phyloP scores from a whole-genome alignment of 2,113 vertebrate genomes.

The Cephalopterus ornatus region DNA sequence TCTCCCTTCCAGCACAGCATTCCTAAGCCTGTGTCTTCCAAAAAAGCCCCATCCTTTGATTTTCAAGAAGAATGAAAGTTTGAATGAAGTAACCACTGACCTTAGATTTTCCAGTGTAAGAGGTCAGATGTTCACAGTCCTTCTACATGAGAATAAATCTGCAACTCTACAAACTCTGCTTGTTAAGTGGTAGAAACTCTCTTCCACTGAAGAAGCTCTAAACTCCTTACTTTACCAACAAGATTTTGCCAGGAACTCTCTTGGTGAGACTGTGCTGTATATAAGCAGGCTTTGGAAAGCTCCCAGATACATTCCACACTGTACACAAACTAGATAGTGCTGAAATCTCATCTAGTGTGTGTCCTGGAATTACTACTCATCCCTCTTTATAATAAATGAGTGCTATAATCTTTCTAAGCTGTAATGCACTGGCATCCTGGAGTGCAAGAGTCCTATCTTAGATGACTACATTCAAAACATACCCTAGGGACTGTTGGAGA shows the following conservation, averaged over 20 bases:
- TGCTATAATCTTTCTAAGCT: constrained; percentile 20
- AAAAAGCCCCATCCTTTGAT: neutral
- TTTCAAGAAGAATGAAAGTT: neutral
- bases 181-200: neutral
- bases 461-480: constrained; percentile 19
- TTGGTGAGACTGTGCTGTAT: neutral
- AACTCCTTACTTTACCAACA: neutral
- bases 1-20: neutral
- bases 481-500: constrained; percentile 34
- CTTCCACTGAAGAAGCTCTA: neutral
- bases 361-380: neutral
- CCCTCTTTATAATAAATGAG: constrained; percentile 39
- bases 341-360: neutral
- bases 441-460: constrained; percentile 20
- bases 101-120: neutral
- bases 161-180: fast-evolving
- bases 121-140: neutral
- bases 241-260: neutral
- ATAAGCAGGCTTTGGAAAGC: neutral
- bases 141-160: neutral
- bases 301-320: neutral
- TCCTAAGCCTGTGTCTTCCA: neutral
- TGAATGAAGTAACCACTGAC: neutral
- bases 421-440: neutral
- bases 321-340: neutral